Percentiles rank a stretch among this genome's conserved stretches.
Evolutionary conservation across 2,888 invertebrate species (phyloP).

Genomic region (Drosophila rellima): DNA sequence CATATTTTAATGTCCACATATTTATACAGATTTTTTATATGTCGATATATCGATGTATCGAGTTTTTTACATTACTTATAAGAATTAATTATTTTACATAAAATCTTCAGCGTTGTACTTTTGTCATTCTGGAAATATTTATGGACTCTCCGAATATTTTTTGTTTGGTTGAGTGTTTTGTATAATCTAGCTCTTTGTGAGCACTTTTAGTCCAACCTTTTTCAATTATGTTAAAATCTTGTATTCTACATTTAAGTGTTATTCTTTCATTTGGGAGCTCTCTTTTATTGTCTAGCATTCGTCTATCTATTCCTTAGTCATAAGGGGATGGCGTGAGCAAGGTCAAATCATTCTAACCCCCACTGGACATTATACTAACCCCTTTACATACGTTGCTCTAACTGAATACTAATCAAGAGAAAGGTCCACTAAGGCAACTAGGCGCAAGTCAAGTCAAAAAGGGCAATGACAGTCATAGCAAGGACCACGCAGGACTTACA

Average conservation of each 20-base stretch:
- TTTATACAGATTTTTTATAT: too few species aligned
- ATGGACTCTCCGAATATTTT: neutral
- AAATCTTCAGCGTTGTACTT: too few species aligned
- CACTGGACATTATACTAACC: slow-evolving; percentile 15
- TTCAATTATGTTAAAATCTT: slow-evolving; percentile 15
- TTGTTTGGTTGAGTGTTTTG: neutral
- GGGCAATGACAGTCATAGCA: slow-evolving; percentile 38
- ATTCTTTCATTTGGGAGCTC: slow-evolving; percentile 17
- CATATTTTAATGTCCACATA: too few species aligned
- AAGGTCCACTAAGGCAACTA: slow-evolving; percentile 26
- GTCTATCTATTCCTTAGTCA: neutral
- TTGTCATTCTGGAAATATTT: neutral
- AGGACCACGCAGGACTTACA: slow-evolving; percentile 34
- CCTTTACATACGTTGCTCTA: neutral
- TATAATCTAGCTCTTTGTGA: neutral
- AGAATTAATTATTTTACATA: too few species aligned
- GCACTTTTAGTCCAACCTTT: neutral
- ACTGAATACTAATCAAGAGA: slow-evolving; percentile 41
- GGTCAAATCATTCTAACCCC: slow-evolving; percentile 14
- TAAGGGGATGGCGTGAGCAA: slow-evolving; percentile 8
- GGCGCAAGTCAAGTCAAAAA: slow-evolving; percentile 38
- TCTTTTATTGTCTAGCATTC: slow-evolving; percentile 13
- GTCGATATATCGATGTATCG: too few species aligned
- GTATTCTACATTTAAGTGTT: slow-evolving; percentile 26
- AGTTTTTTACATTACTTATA: too few species aligned